Evolutionary conservation across 2,797 vertebrate genomes (phyloP).

Genomic region (Coluber constrictor): DNA sequence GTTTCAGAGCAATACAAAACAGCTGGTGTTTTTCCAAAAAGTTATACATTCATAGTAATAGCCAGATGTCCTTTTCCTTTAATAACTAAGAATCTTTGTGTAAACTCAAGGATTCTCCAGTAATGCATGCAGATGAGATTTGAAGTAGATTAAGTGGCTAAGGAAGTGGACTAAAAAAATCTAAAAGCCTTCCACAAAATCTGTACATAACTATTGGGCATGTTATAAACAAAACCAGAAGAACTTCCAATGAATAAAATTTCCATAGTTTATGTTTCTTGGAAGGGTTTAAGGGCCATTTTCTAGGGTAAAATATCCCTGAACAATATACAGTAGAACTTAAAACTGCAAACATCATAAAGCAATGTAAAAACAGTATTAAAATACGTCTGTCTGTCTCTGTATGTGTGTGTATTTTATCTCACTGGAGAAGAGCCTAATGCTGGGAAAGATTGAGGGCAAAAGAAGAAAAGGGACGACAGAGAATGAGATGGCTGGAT

Average conservation of each 20-base stretch:
- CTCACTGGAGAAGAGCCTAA: too few species aligned
- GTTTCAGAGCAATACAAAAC: neutral
- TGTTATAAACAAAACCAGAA: conserved; percentile 3
- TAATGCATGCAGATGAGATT: neutral
- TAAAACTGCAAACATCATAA: neutral
- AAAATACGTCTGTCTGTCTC: neutral
- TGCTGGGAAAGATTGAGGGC: too few species aligned
- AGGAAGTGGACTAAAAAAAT: neutral
- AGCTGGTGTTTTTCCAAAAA: neutral
- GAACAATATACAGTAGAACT: neutral
- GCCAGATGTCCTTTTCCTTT: neutral
- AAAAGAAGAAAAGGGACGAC: too few species aligned
- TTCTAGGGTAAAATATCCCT: neutral
- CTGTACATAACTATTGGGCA: neutral
- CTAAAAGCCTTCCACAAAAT: neutral
- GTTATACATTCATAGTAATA: neutral
- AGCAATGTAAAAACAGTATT: neutral
- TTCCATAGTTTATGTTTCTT: conserved; percentile 9
- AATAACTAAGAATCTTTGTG: neutral
- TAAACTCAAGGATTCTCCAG: neutral
- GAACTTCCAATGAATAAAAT: conserved; percentile 26
- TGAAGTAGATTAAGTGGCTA: neutral
- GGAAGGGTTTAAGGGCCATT: neutral
- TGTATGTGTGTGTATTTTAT: neutral
- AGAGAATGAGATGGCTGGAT: too few species aligned